These are phyloP conservation scores for Vireo griseus DNA, from an alignment of 2,797 vertebrate genomes.

Conservation along the genomic window DNA sequence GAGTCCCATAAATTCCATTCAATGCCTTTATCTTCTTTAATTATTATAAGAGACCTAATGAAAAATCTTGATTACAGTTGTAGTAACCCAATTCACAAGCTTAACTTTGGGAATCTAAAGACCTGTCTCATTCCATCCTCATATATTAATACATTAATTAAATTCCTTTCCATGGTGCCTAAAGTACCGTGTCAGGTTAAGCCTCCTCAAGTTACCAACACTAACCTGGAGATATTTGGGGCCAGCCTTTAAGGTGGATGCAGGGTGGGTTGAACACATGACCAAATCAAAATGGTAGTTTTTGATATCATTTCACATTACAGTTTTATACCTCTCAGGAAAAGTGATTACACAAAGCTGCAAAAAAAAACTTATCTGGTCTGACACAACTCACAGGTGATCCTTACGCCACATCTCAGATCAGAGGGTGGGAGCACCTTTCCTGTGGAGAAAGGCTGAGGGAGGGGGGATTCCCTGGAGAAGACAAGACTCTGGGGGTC, in stretches of 20 bases:
- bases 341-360: background rate
- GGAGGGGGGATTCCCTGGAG: background rate
- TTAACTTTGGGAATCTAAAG: background rate
- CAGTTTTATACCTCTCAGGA: accelerated
- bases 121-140: background rate
- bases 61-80: background rate
- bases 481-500: background rate
- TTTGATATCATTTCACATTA: background rate
- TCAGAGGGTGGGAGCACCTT: background rate
- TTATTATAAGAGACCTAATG: background rate
- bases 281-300: background rate
- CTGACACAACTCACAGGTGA: background rate
- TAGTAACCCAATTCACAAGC: background rate
- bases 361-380: background rate
- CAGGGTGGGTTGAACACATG: background rate
- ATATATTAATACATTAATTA: background rate
- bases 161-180: background rate
- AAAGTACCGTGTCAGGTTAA: background rate
- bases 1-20: background rate
- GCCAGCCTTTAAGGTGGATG: background rate
- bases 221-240: background rate
- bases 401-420: background rate
- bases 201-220: background rate
- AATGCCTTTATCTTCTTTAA: background rate
- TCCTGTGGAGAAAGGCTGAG: background rate